Evolutionary conservation across 2,888 invertebrate genomes (phyloP).

Genomic region (Sinohyriopsis cumingii): DNA sequence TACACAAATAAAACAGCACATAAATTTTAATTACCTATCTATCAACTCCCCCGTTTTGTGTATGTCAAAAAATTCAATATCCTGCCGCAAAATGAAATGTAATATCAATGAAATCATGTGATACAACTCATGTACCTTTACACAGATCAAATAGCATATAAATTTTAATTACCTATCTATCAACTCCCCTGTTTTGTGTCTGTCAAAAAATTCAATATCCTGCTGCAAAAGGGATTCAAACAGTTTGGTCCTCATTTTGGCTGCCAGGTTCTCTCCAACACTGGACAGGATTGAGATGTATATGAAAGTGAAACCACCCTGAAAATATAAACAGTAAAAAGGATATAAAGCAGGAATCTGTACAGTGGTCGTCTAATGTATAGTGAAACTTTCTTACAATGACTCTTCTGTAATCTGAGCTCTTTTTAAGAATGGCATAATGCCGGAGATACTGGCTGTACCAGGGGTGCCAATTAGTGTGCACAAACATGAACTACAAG

Average conservation of each 20-base stretch:
- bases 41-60: constrained; percentile 93
- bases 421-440: no score
- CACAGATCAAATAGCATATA: background rate
- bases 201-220: constrained; percentile 92
- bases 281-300: constrained; percentile 91
- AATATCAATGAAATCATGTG: no score
- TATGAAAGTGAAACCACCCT: constrained; percentile 89
- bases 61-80: constrained; percentile 91
- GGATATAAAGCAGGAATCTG: background rate
- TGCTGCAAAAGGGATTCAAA: constrained; percentile 88
- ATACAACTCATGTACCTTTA: background rate
- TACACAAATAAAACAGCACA: background rate
- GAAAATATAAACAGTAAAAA: constrained; percentile 59
- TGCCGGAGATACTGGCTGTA: no score
- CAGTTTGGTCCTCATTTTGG: constrained; percentile 84
- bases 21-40: constrained; percentile 78
- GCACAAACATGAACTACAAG: no score
- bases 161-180: constrained; percentile 81
- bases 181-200: constrained; percentile 91
- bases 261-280: constrained; percentile 91
- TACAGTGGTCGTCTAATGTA: background rate
- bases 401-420: background rate
- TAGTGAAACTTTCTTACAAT: background rate
- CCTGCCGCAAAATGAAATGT: constrained; percentile 89
- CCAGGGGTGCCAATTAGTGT: no score